Evolutionary conservation across 2,888 invertebrate species (phyloP).

Genomic region (Agonopterix arenella): DNA sequence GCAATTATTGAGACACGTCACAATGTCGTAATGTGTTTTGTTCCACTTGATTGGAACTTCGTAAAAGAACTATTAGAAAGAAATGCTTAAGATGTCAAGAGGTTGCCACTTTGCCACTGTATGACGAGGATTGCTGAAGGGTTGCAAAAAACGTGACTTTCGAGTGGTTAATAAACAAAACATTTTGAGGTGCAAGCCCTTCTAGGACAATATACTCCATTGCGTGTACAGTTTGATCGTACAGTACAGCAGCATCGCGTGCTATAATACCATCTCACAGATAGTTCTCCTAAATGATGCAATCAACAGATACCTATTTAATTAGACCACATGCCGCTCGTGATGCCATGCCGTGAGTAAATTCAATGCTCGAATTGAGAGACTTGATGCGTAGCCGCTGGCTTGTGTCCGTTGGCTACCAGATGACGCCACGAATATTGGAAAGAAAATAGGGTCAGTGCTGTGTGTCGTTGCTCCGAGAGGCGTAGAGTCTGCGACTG

Average conservation of each 20-base stretch:
- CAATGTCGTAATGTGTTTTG: no score
- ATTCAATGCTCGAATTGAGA: conserved; percentile 27
- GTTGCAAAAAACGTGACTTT: no score
- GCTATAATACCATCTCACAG: neutral
- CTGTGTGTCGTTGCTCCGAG: conserved; percentile 69
- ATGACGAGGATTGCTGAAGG: no score
- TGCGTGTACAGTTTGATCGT: no score
- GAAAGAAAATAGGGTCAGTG: conserved; percentile 69
- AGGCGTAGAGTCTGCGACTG: conserved; percentile 36
- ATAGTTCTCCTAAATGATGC: conserved; percentile 28
- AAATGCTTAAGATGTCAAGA: no score
- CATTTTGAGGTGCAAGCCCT: no score
- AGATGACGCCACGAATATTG: conserved; percentile 66
- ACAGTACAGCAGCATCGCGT: neutral
- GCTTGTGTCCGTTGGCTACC: conserved; percentile 56
- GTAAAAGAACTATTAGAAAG: no score
- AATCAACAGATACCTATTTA: conserved; percentile 38
- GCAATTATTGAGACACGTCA: no score
- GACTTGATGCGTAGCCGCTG: conserved; percentile 55
- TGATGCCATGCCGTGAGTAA: conserved; percentile 28
- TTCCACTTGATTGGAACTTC: no score
- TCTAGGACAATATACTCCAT: no score
- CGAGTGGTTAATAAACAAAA: no score
- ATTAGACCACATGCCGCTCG: conserved; percentile 30
- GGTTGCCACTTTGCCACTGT: no score